Conservation (phyloP, 2,888 invertebrate species). For the Bombyx huttoni region DNA sequence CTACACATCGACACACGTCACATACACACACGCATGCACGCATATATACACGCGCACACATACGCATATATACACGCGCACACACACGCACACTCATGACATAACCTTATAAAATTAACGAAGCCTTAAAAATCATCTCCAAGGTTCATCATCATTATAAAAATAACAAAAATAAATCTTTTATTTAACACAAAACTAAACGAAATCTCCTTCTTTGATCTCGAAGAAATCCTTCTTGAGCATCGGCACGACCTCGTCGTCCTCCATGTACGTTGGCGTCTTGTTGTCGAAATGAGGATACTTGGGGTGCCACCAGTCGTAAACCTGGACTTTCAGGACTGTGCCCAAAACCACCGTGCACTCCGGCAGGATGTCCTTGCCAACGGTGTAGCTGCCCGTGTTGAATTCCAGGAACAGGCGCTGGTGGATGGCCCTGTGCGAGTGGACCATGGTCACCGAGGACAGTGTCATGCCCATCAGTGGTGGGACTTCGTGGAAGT, state of each 20-base stretch:
- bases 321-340: constrained; percentile 36
- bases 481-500: constrained; percentile 69
- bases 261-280: constrained; percentile 23
- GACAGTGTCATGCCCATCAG: constrained; percentile 74
- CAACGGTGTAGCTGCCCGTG: constrained; percentile 29
- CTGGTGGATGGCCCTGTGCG: constrained; percentile 68
- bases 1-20: no score
- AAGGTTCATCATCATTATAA: constrained; percentile 2
- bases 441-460: constrained; percentile 36
- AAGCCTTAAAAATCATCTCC: no score
- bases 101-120: no score
- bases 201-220: constrained; percentile 13
- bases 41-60: no score
- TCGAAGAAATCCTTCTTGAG: constrained; percentile 39
- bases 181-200: constrained; percentile 12
- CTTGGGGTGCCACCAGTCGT: constrained; percentile 38
- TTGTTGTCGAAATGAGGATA: constrained; percentile 34
- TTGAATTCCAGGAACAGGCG: constrained; percentile 69
- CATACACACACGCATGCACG: no score
- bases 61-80: no score
- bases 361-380: constrained; percentile 37
- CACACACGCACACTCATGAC: no score
- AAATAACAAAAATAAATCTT: constrained; percentile 6
- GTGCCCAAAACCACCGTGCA: constrained; percentile 37
- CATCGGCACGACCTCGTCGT: constrained; percentile 36